phyloP scores from a whole-genome alignment of 2,888 invertebrate species.

The Euspilapteryx auroguttella region DNA sequence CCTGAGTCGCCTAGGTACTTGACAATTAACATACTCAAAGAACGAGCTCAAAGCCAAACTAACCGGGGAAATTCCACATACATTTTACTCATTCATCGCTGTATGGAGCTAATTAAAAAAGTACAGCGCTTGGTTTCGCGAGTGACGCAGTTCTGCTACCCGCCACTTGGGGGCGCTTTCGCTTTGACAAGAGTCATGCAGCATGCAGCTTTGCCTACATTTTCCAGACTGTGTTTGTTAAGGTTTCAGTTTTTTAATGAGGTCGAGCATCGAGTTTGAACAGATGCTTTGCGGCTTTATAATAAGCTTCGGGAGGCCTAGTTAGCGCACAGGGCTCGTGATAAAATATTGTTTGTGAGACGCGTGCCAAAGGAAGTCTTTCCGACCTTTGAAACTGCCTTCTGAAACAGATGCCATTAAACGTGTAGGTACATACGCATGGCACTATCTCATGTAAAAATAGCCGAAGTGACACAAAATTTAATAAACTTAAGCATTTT shows the following conservation, averaged over 20 bases:
- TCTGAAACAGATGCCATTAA: no score
- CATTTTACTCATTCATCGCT: constrained; percentile 48
- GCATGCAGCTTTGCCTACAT: constrained; percentile 1
- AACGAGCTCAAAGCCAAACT: constrained; percentile 27
- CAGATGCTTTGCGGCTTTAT: constrained; percentile 7
- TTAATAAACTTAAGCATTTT: no score
- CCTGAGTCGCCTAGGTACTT: constrained; percentile 25
- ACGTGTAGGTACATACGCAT: no score
- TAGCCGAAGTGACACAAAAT: no score
- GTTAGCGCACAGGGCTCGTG: constrained; percentile 24
- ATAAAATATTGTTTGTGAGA: constrained; percentile 12
- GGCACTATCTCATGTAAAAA: no score
- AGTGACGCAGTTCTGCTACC: constrained; percentile 56
- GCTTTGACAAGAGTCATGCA: constrained; percentile 30
- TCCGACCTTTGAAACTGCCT: no score
- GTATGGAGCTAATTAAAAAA: constrained; percentile 58
- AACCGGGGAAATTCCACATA: constrained; percentile 48
- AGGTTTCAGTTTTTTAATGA: constrained; percentile 54
- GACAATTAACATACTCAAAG: constrained; percentile 58
- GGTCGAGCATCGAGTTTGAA: constrained; percentile 41
- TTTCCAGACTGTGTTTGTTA: constrained; percentile 26
- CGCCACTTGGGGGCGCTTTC: constrained; percentile 46
- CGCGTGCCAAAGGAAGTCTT: no score
- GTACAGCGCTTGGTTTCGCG: constrained; percentile 48
- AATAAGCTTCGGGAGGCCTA: constrained; percentile 8